Percentiles rank a stretch among this genome's conserved stretches.
Evolutionary conservation across 2,797 vertebrate species (phyloP).

Genomic region (Gouania willdenowi): DNA sequence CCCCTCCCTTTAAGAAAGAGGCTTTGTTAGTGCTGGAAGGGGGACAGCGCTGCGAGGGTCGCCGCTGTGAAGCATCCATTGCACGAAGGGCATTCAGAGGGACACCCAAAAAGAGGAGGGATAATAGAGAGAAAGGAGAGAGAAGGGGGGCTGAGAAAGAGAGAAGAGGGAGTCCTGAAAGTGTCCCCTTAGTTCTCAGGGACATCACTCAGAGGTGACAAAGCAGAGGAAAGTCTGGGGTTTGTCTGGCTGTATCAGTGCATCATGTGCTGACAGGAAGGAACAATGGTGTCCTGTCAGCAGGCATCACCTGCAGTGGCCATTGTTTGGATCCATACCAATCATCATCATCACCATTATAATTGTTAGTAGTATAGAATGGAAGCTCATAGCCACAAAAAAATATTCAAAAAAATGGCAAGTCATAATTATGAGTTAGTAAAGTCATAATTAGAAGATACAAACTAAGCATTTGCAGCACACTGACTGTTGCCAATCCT

Average conservation of each 20-base stretch:
- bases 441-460: too few species aligned
- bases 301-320: constrained; percentile 32
- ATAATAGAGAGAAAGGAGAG: constrained; percentile 48
- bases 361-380: too few species aligned
- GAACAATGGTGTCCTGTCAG: constrained; percentile 26
- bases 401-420: too few species aligned
- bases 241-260: constrained; percentile 12
- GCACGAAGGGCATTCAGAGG: constrained; percentile 78
- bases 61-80: constrained; percentile 78
- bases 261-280: constrained; percentile 18
- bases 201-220: constrained; percentile 63
- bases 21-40: constrained; percentile 95
- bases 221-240: constrained; percentile 24
- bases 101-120: constrained; percentile 75
- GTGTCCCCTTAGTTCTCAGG: constrained; percentile 55
- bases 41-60: constrained; percentile 86
- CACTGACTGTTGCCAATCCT: too few species aligned
- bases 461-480: too few species aligned
- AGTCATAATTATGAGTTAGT: too few species aligned
- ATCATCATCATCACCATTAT: too few species aligned
- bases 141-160: constrained; percentile 19
- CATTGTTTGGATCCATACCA: too few species aligned
- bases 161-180: constrained; percentile 50
- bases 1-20: constrained; percentile 87
- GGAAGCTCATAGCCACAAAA: too few species aligned